Percentiles rank a stretch among this genome's conserved stretches.
Evolutionary conservation across 2,113 vertebrate genomes (phyloP).

Genomic region (Lucifuga dentata): DNA sequence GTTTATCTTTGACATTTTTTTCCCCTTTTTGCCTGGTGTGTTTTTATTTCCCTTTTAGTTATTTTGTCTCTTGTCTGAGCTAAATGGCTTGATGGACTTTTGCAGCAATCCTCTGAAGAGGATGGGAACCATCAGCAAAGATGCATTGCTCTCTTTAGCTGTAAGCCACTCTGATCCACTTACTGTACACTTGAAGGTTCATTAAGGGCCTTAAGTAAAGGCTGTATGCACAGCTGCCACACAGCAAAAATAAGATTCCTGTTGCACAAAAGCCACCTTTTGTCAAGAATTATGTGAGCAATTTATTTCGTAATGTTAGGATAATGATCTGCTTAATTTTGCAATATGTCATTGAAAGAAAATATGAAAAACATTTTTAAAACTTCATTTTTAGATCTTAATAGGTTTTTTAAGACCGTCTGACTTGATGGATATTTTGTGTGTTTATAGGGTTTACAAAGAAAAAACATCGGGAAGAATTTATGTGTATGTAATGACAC

Average conservation of each 20-base stretch:
- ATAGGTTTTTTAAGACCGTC: no score
- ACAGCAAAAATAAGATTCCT: constrained; percentile 33
- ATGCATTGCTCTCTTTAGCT: constrained; percentile 63
- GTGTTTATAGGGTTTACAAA: no score
- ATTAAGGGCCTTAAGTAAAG: constrained; percentile 61
- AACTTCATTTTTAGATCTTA: no score
- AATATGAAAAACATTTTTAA: no score
- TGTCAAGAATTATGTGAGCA: not conserved
- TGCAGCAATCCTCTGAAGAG: constrained; percentile 45
- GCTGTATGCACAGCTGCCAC: constrained; percentile 64
- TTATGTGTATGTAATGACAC: no score
- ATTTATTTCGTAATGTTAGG: no score
- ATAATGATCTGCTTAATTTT: no score
- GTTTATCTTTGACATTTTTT: constrained; percentile 21
- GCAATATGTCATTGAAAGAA: no score
- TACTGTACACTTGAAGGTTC: constrained; percentile 71
- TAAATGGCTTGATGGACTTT: constrained; percentile 80
- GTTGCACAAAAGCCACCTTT: constrained; percentile 3
- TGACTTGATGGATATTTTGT: no score
- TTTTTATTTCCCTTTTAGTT: constrained; percentile 85
- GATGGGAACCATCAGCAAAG: constrained; percentile 58
- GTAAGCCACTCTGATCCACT: constrained; percentile 67
- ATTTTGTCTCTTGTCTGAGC: constrained; percentile 52
- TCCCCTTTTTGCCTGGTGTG: constrained; percentile 83
- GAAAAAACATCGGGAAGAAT: no score